Evolutionary conservation across 2,113 vertebrate genomes (phyloP), one percentile per base, ranked within the genome.

Genomic region (Tamias sibiricus): DNA sequence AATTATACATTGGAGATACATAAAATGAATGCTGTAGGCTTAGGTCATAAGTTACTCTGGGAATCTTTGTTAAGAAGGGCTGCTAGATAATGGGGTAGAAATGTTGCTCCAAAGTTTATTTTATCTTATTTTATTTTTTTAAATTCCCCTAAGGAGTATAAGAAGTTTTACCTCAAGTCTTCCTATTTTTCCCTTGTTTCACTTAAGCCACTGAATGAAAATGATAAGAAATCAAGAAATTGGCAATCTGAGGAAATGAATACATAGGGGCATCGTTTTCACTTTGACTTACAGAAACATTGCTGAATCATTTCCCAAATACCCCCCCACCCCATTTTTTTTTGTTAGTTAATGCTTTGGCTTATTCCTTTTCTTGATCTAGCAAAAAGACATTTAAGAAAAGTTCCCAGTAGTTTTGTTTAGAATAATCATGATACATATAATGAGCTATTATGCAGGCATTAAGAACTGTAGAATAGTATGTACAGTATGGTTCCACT

Each of bases 401-500:
- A 79, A 57, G 37, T 85, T 93, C 17, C 19, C 20, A 66, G 37
- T 6, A 75, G n/a, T 44, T 94, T 90, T 92, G 24, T 90, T 88
- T 91, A 22, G 74, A 87, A 94, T 89, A 92, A 86, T 79, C 24
- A 4, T 28, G 22, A 35, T 54, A 81, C 24, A 5, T 83, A 5
- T n/a, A 42, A 74, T 47, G 47, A 79, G 37, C 76, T 82, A 66
- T 81, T 76, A 35, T 71, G 32, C 35, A 93, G 66, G 10, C 30
- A 47, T 91, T 94, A 72, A 74, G 93, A 69, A 57, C 81, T 94
- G 37, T 62, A 80, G 69, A 90, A 32, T 4, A 71, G 40, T 95
- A 7, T 54, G 20, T 68, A 16, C 57, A 40, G 52, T 35, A 35
- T 91, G 57, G 24, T 76, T 87, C 28, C 44, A 91, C n/a, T 93